phyloP scores from a whole-genome alignment of 1,140 invertebrate species.

The Aradophagus sp. region DNA sequence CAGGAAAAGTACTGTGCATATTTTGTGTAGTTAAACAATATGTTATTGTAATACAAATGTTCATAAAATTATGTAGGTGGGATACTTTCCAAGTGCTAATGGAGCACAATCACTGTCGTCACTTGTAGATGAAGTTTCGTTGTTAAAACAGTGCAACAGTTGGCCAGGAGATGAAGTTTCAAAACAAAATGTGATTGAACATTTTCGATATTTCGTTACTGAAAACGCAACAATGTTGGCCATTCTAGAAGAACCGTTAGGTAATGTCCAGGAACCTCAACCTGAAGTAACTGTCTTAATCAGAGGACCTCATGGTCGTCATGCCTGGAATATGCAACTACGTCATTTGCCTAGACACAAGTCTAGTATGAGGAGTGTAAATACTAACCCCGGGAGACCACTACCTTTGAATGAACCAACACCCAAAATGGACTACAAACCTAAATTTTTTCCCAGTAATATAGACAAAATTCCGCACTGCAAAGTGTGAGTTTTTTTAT shows the following conservation, averaged over 20 bases:
- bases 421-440: conserved; percentile 78
- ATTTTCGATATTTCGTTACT: conserved; percentile 92
- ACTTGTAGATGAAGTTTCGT: conserved; percentile 89
- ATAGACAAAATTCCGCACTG: conserved; percentile 87
- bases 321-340: conserved; percentile 95
- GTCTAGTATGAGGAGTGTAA: conserved; percentile 81
- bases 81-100: conserved; percentile 88
- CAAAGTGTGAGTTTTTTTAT: conserved; percentile 81
- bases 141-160: conserved; percentile 86
- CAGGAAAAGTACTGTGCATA: no score
- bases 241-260: conserved; percentile 91
- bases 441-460: conserved; percentile 87
- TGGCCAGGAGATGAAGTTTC: conserved; percentile 75
- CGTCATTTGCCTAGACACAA: conserved; percentile 87
- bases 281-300: conserved; percentile 88
- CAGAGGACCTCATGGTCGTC: conserved; percentile 92
- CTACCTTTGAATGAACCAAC: conserved; percentile 83
- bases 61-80: conserved; percentile 75
- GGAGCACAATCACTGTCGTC: conserved; percentile 90
- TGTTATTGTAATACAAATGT: conserved; percentile 6
- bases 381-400: conserved; percentile 84
- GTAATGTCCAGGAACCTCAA: conserved; percentile 85
- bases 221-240: conserved; percentile 93
- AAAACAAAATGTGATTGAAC: conserved; percentile 77
- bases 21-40: no score